phyloP scores from a whole-genome alignment of 2,797 vertebrate genomes.

The Gouania willdenowi region DNA sequence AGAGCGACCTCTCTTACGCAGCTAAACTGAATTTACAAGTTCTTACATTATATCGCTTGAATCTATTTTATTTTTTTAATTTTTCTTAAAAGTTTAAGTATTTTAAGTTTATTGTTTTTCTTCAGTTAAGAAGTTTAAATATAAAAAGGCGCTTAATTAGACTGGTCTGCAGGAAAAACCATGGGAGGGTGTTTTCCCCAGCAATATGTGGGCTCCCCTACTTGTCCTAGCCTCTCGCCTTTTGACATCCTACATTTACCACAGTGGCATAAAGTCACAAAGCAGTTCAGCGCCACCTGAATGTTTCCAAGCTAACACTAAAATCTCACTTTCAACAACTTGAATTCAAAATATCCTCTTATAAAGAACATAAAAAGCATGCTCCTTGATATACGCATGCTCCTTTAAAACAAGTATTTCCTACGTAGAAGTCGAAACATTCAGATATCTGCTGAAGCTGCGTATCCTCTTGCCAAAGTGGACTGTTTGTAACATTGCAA shows the following conservation, averaged over 20 bases:
- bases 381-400: too few species aligned
- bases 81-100: too few species aligned
- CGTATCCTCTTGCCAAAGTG: constrained; percentile 70
- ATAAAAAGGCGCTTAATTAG: too few species aligned
- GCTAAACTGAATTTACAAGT: too few species aligned
- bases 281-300: constrained; percentile 74
- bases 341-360: background rate
- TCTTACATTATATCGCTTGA: too few species aligned
- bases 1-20: too few species aligned
- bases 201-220: constrained; percentile 54
- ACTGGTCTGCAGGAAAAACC: too few species aligned
- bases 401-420: too few species aligned
- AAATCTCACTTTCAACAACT: background rate
- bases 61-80: too few species aligned
- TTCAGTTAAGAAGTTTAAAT: too few species aligned
- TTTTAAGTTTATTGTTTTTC: too few species aligned
- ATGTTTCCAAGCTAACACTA: constrained; percentile 53
- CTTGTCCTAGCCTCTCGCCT: constrained; percentile 70
- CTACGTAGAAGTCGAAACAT: constrained; percentile 58
- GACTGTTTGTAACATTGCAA: constrained; percentile 65
- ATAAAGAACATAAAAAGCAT: too few species aligned
- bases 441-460: constrained; percentile 73
- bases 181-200: constrained; percentile 15
- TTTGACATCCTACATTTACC: constrained; percentile 77
- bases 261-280: constrained; percentile 71